These are phyloP conservation scores for Alexandromys fortis DNA, from an alignment of 2,113 vertebrate genomes.

Conservation along the genomic window DNA sequence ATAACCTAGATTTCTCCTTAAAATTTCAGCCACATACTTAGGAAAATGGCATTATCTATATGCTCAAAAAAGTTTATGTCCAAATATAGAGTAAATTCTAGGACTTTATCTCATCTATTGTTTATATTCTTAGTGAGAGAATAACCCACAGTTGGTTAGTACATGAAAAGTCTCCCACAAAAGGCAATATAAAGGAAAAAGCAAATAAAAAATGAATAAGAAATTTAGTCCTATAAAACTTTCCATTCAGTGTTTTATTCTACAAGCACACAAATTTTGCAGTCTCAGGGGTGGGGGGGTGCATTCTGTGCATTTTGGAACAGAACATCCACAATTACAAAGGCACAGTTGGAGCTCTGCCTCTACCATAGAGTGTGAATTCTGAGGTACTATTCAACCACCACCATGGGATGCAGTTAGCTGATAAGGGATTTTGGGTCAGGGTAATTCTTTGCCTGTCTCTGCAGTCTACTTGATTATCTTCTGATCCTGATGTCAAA, in stretches of 20 bases:
- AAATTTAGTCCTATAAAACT: background rate
- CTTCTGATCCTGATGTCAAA: background rate
- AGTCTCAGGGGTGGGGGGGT: background rate
- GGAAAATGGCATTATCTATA: background rate
- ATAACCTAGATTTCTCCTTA: background rate
- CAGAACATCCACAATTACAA: background rate
- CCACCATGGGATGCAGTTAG: background rate
- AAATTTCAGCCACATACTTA: background rate
- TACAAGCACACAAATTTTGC: background rate
- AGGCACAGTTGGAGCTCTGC: background rate
- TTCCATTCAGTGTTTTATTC: background rate
- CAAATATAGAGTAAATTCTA: background rate
- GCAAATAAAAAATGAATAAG: background rate
- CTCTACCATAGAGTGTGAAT: background rate
- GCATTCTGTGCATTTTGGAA: background rate
- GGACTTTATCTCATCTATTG: background rate
- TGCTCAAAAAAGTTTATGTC: background rate
- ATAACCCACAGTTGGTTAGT: background rate
- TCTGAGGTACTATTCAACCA: background rate
- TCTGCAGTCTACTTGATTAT: background rate
- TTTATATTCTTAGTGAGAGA: background rate
- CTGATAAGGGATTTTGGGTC: background rate
- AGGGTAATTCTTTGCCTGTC: background rate
- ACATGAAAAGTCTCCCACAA: background rate
- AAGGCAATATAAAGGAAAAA: background rate